phyloP scores from a whole-genome alignment of 1,140 invertebrate genomes.

The Paraescarpia echinospica region DNA sequence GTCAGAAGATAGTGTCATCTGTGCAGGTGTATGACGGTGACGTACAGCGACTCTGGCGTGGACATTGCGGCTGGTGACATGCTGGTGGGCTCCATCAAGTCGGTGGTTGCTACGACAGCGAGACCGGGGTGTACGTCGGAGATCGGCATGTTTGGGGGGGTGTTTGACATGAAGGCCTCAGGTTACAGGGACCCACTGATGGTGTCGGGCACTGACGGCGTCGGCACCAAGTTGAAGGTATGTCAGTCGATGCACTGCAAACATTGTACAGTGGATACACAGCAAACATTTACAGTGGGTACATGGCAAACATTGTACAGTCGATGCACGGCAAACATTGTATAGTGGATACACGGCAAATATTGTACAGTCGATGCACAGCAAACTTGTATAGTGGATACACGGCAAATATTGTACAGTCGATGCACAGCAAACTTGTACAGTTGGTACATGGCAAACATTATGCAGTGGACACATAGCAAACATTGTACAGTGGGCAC shows the following conservation, averaged over 20 bases:
- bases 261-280: no score
- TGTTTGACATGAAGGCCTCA: slow-evolving; percentile 77
- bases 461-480: no score
- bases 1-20: not conserved
- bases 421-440: no score
- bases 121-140: slow-evolving; percentile 70
- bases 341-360: no score
- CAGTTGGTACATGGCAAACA: no score
- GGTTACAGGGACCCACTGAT: slow-evolving; percentile 77
- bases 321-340: no score
- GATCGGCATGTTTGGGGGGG: slow-evolving; percentile 89
- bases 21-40: slow-evolving; percentile 58
- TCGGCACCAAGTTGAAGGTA: slow-evolving; percentile 93
- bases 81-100: slow-evolving; percentile 82
- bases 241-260: slow-evolving; percentile 19
- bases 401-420: no score
- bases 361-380: no score
- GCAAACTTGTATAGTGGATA: no score
- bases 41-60: slow-evolving; percentile 89
- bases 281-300: no score
- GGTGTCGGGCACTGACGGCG: slow-evolving; percentile 93
- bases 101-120: slow-evolving; percentile 63
- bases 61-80: slow-evolving; percentile 89
- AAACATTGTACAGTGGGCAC: no score
- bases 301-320: no score